Conservation (phyloP, 64 coral and sea anemone species). For the Orbicella faveolata region DNA sequence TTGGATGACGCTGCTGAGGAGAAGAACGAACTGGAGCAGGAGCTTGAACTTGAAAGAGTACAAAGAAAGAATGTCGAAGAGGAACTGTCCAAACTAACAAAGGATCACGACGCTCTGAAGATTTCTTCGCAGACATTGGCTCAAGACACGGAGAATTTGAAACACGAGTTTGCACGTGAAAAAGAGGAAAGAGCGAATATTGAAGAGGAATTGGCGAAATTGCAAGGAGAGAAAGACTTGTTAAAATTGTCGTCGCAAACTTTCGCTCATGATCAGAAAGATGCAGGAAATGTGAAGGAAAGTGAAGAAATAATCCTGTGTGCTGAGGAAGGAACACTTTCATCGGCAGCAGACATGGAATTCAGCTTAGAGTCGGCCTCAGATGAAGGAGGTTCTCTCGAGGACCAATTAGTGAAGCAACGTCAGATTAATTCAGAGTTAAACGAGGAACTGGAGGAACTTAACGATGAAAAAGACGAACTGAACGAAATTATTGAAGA, state of each 20-base stretch:
- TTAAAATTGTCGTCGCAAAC: not conserved
- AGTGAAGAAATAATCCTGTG: slow-evolving; percentile 8
- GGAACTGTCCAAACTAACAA: slow-evolving; percentile 1
- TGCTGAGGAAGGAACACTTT: slow-evolving; percentile 7
- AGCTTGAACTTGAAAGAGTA: slow-evolving; percentile 52
- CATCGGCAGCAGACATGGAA: slow-evolving; percentile 6
- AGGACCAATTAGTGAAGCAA: slow-evolving; percentile 10
- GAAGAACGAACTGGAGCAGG: slow-evolving; percentile 29
- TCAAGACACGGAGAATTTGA: not conserved
- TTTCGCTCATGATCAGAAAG: not conserved
- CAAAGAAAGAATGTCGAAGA: slow-evolving; percentile 16
- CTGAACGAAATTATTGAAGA: slow-evolving; percentile 45
- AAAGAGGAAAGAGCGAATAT: slow-evolving; percentile 17
- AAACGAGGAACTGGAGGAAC: slow-evolving; percentile 42
- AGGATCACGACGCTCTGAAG: slow-evolving; percentile 13
- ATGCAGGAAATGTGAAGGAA: not conserved
- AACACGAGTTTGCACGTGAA: not conserved
- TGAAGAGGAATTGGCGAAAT: slow-evolving; percentile 11
- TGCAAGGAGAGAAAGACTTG: not conserved
- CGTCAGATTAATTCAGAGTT: not conserved
- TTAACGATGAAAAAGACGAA: slow-evolving; percentile 39
- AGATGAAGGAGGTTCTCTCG: slow-evolving; percentile 1
- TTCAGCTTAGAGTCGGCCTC: not conserved
- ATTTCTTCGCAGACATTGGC: slow-evolving; percentile 31
- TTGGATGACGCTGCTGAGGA: slow-evolving; percentile 28